Evolutionary conservation across 2,797 vertebrate genomes (phyloP).

Genomic region (Gymnopithys bicolor): DNA sequence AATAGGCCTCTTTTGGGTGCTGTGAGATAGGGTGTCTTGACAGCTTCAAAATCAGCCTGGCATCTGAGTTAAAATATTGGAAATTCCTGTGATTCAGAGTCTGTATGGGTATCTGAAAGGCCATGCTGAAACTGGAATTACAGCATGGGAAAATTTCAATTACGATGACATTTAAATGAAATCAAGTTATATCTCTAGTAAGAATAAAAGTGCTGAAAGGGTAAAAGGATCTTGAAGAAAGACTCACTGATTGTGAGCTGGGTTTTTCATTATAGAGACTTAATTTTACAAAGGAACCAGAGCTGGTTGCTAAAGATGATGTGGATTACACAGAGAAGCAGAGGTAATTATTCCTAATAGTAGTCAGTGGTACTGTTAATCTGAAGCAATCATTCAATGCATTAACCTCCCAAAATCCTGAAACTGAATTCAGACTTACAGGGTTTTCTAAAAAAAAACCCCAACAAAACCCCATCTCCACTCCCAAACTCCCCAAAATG

Average conservation of each 20-base stretch:
- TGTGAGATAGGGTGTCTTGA: neutral
- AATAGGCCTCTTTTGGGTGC: neutral
- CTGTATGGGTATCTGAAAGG: neutral
- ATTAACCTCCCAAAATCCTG: neutral
- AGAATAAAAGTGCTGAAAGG: neutral
- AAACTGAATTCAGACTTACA: neutral
- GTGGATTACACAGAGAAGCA: neutral
- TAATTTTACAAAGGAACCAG: neutral
- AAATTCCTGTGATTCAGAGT: neutral
- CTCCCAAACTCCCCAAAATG: neutral
- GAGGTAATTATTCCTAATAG: neutral
- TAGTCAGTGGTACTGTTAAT: neutral
- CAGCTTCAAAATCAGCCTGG: neutral
- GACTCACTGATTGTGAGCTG: neutral
- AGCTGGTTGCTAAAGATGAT: neutral
- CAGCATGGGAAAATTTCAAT: neutral
- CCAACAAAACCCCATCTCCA: neutral
- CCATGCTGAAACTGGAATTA: neutral
- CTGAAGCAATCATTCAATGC: neutral
- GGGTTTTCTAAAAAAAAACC: neutral
- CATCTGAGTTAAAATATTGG: neutral
- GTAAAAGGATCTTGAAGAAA: neutral
- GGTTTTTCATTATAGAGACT: neutral
- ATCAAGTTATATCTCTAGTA: neutral
- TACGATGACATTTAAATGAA: neutral